Conservation (phyloP, 2,113 vertebrate species). For the Grantiella picta region DNA sequence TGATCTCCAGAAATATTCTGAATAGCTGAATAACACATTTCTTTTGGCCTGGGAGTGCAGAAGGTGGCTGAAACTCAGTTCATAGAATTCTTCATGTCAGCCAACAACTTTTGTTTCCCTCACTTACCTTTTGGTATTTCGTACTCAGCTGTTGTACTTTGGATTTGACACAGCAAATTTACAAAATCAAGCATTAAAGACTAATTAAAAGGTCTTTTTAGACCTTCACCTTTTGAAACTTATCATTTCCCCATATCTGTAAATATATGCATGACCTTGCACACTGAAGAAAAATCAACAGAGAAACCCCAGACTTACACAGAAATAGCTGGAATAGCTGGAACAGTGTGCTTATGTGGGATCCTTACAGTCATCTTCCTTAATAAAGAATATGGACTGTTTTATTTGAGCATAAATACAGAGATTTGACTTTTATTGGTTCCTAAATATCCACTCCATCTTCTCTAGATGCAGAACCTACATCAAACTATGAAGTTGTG, state of each 20-base stretch:
- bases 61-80: background rate
- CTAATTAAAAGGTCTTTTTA: background rate
- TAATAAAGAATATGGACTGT: slow-evolving; percentile 37
- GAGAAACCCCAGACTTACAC: background rate
- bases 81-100: background rate
- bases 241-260: background rate
- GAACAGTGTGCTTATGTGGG: background rate
- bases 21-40: background rate
- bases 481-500: background rate
- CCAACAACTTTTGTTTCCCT: background rate
- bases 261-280: background rate
- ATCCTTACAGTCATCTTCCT: background rate
- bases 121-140: background rate
- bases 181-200: background rate
- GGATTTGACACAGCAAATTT: background rate
- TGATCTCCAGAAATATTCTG: background rate
- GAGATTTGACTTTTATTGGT: background rate
- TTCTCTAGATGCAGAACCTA: background rate
- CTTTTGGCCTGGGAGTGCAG: background rate
- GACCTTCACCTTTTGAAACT: background rate
- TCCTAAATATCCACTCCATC: background rate
- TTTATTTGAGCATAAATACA: slow-evolving; percentile 31
- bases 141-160: background rate
- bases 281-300: background rate
- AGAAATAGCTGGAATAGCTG: background rate